phyloP scores from a whole-genome alignment of 2,888 invertebrate species.

The Mythimna impura region DNA sequence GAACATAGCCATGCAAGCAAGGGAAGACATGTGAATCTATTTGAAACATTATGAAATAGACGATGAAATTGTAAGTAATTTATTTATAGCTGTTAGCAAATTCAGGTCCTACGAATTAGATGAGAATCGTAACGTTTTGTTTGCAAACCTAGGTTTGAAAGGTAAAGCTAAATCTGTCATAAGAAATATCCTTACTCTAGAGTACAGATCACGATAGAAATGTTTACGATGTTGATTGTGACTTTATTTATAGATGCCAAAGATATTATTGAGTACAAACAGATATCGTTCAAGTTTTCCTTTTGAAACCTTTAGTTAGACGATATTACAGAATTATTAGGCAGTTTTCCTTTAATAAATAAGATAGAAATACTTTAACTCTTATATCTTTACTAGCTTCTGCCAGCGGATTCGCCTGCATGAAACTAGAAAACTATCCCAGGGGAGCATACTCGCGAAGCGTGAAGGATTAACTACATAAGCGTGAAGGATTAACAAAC shows the following conservation, averaged over 20 bases:
- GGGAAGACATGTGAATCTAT: neutral
- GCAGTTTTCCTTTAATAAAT: neutral
- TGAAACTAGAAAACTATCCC: too few species aligned
- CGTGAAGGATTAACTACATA: too few species aligned
- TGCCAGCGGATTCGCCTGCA: too few species aligned
- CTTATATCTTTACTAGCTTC: neutral
- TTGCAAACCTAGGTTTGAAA: constrained; percentile 22
- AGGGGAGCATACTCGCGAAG: too few species aligned
- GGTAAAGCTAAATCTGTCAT: constrained; percentile 39
- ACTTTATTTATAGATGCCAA: constrained; percentile 40
- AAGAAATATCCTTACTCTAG: constrained; percentile 21
- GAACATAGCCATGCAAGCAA: neutral
- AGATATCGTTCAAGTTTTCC: constrained; percentile 6
- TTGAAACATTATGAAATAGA: neutral
- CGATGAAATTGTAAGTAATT: neutral
- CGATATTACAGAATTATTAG: neutral
- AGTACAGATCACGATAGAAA: constrained; percentile 31
- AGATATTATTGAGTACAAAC: constrained; percentile 25
- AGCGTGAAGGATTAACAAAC: too few species aligned
- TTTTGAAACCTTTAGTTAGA: constrained; percentile 15
- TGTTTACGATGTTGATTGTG: constrained; percentile 46
- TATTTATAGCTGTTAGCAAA: neutral
- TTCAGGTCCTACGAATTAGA: neutral
- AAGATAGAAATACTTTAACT: neutral
- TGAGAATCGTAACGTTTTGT: constrained; percentile 13